Conservation (phyloP, 2,797 vertebrate species). For the Rhabdophis nuchalis region DNA sequence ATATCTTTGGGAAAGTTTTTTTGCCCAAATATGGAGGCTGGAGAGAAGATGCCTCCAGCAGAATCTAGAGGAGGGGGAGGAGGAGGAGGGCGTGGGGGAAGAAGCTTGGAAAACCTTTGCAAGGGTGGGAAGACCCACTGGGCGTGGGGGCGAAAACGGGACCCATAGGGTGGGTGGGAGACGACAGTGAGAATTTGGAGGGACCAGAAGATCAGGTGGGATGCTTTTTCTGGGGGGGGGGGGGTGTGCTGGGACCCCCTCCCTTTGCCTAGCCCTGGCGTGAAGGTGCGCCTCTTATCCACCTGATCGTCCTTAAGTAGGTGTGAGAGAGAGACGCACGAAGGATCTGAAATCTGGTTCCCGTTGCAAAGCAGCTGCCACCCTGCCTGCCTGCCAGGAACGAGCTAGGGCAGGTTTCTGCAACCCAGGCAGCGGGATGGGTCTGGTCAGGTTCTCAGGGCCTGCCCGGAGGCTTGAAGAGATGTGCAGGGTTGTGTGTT, state of each 20-base stretch:
- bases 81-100: not conserved
- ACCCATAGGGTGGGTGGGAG: accelerated
- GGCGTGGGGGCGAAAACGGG: accelerated
- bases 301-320: not conserved
- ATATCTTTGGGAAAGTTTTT: not conserved
- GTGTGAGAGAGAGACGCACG: not conserved
- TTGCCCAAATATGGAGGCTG: not conserved
- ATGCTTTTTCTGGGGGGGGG: too few species aligned
- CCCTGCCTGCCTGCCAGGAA: not conserved
- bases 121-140: not conserved
- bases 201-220: not conserved
- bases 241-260: not conserved
- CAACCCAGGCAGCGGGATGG: not conserved
- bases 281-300: not conserved
- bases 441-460: not conserved
- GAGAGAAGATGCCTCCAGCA: not conserved
- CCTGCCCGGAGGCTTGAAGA: too few species aligned
- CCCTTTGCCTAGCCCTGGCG: not conserved
- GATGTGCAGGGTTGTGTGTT: not conserved
- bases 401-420: not conserved
- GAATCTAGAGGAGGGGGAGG: not conserved
- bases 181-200: not conserved
- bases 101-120: not conserved
- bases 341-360: not conserved
- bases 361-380: not conserved